Evolutionary conservation across 1,140 invertebrate genomes (phyloP).

Genomic region (Drosophila ogumai): DNA sequence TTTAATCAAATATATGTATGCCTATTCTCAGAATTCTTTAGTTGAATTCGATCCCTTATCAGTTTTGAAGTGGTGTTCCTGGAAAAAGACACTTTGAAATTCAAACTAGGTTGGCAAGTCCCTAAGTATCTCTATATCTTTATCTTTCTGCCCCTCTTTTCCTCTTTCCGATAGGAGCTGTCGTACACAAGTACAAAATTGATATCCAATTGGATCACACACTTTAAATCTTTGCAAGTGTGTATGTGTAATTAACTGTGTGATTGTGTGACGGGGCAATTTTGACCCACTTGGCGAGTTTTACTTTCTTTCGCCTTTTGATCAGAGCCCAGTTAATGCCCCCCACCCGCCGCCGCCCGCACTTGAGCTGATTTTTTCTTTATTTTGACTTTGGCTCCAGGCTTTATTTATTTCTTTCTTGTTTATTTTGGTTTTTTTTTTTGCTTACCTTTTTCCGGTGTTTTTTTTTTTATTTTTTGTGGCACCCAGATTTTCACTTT

Average conservation of each 20-base stretch:
- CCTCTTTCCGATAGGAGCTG: neutral
- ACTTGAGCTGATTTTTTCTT: slow-evolving; percentile 21
- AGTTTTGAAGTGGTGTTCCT: no score
- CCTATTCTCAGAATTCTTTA: neutral
- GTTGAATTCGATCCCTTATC: no score
- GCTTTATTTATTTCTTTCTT: slow-evolving; percentile 26
- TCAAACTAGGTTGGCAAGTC: slow-evolving; percentile 2
- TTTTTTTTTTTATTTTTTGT: slow-evolving; percentile 13
- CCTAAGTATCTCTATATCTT: neutral
- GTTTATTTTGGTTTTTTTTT: slow-evolving; percentile 9
- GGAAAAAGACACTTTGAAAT: neutral
- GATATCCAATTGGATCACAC: slow-evolving; percentile 25
- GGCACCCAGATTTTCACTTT: slow-evolving; percentile 64
- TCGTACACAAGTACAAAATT: slow-evolving; percentile 10
- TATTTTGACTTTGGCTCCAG: slow-evolving; percentile 9
- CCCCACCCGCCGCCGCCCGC: slow-evolving; percentile 13
- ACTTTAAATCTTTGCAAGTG: slow-evolving; percentile 1
- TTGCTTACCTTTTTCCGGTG: slow-evolving; percentile 18
- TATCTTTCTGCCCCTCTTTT: neutral
- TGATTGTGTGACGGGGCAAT: slow-evolving; percentile 52
- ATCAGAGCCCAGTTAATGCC: slow-evolving; percentile 11
- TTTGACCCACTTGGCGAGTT: slow-evolving; percentile 79
- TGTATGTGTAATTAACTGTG: slow-evolving; percentile 13
- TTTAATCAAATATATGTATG: no score
- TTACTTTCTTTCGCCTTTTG: slow-evolving; percentile 79